Conservation (phyloP, 2,113 vertebrate genomes). For the Anguilla japonica region DNA sequence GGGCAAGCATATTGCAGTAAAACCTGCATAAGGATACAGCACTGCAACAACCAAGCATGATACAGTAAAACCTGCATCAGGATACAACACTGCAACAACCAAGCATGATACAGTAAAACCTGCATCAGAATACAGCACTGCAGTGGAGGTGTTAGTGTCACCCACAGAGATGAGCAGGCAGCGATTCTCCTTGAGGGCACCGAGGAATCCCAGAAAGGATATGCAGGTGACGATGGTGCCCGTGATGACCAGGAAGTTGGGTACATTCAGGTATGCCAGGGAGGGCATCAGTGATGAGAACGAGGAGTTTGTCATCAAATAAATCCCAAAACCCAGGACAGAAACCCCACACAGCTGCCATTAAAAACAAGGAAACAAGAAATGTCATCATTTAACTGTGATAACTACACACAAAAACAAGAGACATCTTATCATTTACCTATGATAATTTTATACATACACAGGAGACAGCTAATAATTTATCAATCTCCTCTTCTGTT, state of each 20-base stretch:
- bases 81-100: too few species aligned
- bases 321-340: conserved; percentile 70
- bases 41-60: too few species aligned
- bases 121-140: neutral
- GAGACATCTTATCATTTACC: too few species aligned
- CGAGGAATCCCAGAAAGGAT: conserved; percentile 85
- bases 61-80: too few species aligned
- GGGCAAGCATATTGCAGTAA: too few species aligned
- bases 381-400: neutral
- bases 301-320: conserved; percentile 58
- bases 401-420: too few species aligned
- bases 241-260: conserved; percentile 70
- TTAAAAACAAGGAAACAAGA: too few species aligned
- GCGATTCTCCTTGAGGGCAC: conserved; percentile 85
- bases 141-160: neutral
- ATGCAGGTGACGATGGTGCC: conserved; percentile 82
- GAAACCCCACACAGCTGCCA: conserved; percentile 73
- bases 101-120: too few species aligned
- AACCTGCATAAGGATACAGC: too few species aligned
- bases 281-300: conserved; percentile 58
- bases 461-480: too few species aligned
- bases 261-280: conserved; percentile 59
- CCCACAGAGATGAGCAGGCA: conserved; percentile 80
- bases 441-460: too few species aligned
- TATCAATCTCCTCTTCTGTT: too few species aligned